A percentile compares a stretch with the other conserved stretches of the same genome.
Conservation (phyloP, 2,888 invertebrate species). For the Microchrysa polita region DNA sequence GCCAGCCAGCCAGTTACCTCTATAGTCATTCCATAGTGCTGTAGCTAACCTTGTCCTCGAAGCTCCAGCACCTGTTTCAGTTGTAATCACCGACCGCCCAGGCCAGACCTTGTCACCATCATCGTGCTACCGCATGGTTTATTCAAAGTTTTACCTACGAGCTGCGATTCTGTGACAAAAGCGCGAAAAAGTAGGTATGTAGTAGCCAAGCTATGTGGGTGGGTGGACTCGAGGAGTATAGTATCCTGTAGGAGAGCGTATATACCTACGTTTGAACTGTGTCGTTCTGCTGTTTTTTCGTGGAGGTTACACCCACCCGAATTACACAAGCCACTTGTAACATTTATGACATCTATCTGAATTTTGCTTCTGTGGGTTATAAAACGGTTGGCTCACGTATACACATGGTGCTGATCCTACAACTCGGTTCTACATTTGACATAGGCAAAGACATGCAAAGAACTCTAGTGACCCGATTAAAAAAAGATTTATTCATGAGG, state of each 20-base stretch:
- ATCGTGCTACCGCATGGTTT: background rate
- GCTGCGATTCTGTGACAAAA: background rate
- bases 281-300: too few species aligned
- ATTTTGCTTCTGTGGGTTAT: background rate
- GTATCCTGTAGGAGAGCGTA: too few species aligned
- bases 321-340: conserved; percentile 3
- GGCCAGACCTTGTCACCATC: background rate
- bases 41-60: conserved; percentile 3
- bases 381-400: too few species aligned
- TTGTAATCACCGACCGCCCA: background rate
- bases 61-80: background rate
- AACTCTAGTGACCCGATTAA: conserved; percentile 4
- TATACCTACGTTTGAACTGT: background rate
- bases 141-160: background rate
- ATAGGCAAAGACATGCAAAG: conserved; percentile 1
- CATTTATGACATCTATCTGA: conserved; percentile 1
- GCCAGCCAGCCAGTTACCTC: background rate
- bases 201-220: background rate
- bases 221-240: background rate
- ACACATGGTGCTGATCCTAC: too few species aligned
- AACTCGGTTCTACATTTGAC: background rate
- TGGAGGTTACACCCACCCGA: background rate
- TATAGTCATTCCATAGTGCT: too few species aligned
- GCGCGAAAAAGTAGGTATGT: background rate
- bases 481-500: conserved; percentile 2